Evolutionary conservation across 2,888 invertebrate species (phyloP).

Genomic region (Ormyrus rosae): DNA sequence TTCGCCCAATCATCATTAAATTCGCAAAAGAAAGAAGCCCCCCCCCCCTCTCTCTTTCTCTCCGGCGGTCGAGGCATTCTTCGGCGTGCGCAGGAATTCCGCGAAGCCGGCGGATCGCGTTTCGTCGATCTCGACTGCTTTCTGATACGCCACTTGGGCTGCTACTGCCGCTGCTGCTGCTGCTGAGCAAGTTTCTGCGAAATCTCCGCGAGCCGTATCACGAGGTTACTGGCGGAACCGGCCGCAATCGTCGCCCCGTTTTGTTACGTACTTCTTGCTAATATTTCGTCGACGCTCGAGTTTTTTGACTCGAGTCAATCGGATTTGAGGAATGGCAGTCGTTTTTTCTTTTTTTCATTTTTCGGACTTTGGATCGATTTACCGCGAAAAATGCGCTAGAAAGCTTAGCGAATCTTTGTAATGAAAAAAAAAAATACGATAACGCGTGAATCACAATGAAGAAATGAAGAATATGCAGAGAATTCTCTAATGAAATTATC

Average conservation of each 20-base stretch:
- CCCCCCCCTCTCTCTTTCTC: too few relatives aligned
- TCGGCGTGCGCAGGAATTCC: constrained; percentile 9
- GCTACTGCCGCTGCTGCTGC: background rate
- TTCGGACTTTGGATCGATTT: background rate
- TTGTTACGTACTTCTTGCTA: constrained; percentile 10
- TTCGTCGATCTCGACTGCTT: constrained; percentile 38
- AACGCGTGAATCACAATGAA: too few relatives aligned
- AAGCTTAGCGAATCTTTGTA: too few relatives aligned
- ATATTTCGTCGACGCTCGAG: background rate
- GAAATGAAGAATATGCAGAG: too few relatives aligned
- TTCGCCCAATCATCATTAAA: constrained; percentile 42
- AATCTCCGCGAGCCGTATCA: constrained; percentile 15
- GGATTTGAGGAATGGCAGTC: background rate
- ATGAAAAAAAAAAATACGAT: too few relatives aligned
- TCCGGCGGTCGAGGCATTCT: background rate
- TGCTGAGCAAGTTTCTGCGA: constrained; percentile 43
- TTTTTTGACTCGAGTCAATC: background rate
- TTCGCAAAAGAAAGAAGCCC: background rate
- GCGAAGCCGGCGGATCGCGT: constrained; percentile 37
- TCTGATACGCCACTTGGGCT: constrained; percentile 3
- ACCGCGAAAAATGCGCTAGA: too few relatives aligned
- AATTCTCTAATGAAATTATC: too few relatives aligned
- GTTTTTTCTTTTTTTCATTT: background rate
- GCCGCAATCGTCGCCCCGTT: background rate
- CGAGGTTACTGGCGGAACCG: constrained; percentile 28